Evolutionary conservation across 2,797 vertebrate genomes (phyloP).

Genomic region (Ptychadena robeensis): DNA sequence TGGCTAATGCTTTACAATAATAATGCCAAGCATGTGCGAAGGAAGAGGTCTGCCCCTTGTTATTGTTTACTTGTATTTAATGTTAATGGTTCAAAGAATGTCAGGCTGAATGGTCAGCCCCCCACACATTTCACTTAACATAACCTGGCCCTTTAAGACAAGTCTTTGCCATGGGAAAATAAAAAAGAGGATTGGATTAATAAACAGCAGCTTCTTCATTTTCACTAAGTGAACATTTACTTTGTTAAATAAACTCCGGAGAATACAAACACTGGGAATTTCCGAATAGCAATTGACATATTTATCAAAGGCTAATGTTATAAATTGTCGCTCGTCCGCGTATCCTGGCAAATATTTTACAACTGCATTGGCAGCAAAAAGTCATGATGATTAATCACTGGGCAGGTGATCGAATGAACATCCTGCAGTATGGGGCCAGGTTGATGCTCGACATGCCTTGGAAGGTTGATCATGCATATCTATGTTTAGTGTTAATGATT

Average conservation of each 20-base stretch:
- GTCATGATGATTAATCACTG: constrained; percentile 10
- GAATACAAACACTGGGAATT: constrained; percentile 9
- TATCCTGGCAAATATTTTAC: constrained; percentile 1
- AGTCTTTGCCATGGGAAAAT: no score
- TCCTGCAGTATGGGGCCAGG: neutral
- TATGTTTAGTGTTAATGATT: neutral
- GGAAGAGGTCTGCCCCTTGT: no score
- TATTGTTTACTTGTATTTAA: no score
- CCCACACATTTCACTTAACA: no score
- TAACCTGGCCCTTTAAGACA: no score
- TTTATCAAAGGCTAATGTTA: constrained; percentile 12
- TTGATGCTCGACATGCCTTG: neutral
- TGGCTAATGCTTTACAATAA: no score
- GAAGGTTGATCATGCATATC: constrained; percentile 20
- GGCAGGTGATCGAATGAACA: neutral
- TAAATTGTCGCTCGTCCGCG: constrained; percentile 6
- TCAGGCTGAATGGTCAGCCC: no score
- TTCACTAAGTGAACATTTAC: neutral
- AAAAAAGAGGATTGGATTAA: no score
- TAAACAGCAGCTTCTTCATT: no score
- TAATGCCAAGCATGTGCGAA: no score
- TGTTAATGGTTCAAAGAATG: no score
- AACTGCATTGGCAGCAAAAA: constrained; percentile 16
- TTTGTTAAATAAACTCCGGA: no score
- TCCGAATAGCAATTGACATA: neutral